These are phyloP conservation scores for Matsumurasca onukii DNA, from an alignment of 1,140 invertebrate species.

Conservation along the genomic window DNA sequence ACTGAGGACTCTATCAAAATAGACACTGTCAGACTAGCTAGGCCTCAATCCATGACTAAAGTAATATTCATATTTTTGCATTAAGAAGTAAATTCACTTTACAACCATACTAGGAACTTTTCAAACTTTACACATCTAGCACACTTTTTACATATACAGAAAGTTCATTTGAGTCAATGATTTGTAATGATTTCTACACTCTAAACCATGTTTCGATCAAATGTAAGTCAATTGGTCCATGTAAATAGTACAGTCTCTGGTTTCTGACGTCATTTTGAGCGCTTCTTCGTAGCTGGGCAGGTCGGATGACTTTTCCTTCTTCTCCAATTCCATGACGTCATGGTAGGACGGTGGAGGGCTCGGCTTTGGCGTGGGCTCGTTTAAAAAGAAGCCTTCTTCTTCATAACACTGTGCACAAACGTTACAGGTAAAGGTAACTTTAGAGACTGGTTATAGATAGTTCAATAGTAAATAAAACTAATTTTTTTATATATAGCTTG, in stretches of 20 bases:
- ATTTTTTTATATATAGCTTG: background rate
- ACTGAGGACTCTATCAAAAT: too few relatives aligned
- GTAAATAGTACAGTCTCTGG: constrained; percentile 1
- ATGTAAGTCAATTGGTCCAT: constrained; percentile 17
- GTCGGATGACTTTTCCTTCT: background rate
- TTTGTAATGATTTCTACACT: too few relatives aligned
- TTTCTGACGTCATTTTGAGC: background rate
- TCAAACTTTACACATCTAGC: too few relatives aligned
- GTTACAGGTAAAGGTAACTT: background rate
- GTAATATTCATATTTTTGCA: too few relatives aligned
- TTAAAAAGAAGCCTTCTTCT: constrained; percentile 12
- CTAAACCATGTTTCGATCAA: constrained; percentile 3
- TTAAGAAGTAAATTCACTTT: too few relatives aligned
- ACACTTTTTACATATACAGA: too few relatives aligned
- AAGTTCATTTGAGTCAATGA: too few relatives aligned
- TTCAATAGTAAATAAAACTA: background rate
- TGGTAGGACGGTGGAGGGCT: constrained; percentile 17
- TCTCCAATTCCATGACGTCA: background rate
- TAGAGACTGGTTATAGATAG: background rate
- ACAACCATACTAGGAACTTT: too few relatives aligned
- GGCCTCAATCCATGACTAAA: too few relatives aligned
- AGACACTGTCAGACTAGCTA: too few relatives aligned
- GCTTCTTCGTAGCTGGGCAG: constrained; percentile 21
- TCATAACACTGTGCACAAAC: constrained; percentile 15
- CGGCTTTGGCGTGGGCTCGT: background rate